These are phyloP conservation scores for Tachysurus vachellii DNA, from an alignment of 2,113 vertebrate genomes.

Conservation along the genomic window DNA sequence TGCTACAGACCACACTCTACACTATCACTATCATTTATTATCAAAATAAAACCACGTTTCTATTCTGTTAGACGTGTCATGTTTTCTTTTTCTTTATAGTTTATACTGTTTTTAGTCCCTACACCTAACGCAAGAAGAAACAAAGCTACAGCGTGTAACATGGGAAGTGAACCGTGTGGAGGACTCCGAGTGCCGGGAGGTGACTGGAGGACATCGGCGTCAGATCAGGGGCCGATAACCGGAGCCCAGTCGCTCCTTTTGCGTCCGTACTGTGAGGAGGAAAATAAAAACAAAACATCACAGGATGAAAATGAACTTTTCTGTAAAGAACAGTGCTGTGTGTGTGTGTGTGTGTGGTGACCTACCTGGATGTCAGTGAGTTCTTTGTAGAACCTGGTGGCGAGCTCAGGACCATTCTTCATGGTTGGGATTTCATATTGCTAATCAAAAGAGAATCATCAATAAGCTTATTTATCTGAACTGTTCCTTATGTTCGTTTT, in stretches of 20 bases:
- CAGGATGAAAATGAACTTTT: too few species aligned
- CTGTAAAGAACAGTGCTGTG: neutral
- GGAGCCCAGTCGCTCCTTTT: conserved; percentile 78
- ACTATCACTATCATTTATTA: neutral
- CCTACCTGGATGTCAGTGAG: conserved; percentile 86
- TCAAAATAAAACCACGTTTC: neutral
- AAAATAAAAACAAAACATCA: neutral
- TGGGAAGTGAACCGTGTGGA: conserved; percentile 1
- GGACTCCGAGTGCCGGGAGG: conserved; percentile 24
- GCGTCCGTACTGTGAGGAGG: conserved; percentile 76
- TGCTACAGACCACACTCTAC: neutral
- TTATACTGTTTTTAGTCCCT: neutral
- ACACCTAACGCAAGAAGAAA: conserved; percentile 12
- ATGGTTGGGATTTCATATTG: conserved; percentile 82
- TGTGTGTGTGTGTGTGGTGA: neutral
- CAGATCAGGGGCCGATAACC: conserved; percentile 62
- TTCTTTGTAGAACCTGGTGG: conserved; percentile 81
- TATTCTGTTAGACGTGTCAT: neutral
- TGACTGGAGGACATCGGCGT: conserved; percentile 24
- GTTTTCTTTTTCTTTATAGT: neutral
- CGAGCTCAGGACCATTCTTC: conserved; percentile 82
- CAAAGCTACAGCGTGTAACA: neutral
- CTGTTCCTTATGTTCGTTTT: too few species aligned
- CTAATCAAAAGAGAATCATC: conserved; percentile 57
- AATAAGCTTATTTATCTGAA: neutral